Conservation (phyloP, 2,888 invertebrate species). For the Pachycephus smyrnensis region DNA sequence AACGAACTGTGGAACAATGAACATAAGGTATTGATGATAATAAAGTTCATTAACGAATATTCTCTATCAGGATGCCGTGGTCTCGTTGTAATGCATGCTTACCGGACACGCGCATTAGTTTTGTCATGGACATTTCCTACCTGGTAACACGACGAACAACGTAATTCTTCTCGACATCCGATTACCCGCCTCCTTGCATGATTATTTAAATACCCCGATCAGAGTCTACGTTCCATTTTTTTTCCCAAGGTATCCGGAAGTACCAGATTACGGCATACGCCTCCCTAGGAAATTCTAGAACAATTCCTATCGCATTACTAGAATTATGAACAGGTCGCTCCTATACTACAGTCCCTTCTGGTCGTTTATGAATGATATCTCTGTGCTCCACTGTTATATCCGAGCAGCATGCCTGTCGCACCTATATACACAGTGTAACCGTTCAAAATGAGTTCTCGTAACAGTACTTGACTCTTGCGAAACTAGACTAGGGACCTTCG, state of each 20-base stretch:
- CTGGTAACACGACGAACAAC: background rate
- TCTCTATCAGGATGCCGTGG: background rate
- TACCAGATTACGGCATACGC: background rate
- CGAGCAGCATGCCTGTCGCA: background rate
- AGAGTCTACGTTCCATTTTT: background rate
- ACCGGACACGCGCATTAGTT: background rate
- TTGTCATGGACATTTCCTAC: background rate
- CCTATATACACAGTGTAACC: background rate
- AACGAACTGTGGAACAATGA: background rate
- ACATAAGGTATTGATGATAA: background rate
- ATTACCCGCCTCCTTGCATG: background rate
- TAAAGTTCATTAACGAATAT: background rate
- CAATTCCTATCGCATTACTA: background rate
- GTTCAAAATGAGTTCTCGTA: background rate
- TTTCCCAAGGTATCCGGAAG: background rate
- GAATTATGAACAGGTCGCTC: background rate
- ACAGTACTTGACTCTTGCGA: background rate
- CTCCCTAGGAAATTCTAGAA: background rate
- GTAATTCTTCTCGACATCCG: background rate
- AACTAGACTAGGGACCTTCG: background rate
- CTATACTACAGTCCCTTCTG: background rate
- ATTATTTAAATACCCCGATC: background rate
- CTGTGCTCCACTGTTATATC: background rate
- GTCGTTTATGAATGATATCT: background rate
- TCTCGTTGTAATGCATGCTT: background rate